These are phyloP conservation scores for Amazona finschi DNA, from an alignment of 2,797 vertebrate genomes.

Conservation along the genomic window DNA sequence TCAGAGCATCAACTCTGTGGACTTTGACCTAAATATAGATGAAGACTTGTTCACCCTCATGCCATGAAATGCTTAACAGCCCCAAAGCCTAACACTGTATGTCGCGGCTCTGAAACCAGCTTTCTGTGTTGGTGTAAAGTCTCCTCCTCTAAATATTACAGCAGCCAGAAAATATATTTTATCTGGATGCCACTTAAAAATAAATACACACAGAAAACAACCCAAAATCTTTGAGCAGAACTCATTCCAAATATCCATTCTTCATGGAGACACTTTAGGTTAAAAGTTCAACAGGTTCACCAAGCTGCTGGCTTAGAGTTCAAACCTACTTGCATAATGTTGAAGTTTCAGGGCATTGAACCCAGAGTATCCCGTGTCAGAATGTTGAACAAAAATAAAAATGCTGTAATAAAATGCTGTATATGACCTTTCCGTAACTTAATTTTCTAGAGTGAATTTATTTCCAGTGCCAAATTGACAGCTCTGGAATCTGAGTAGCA, in stretches of 20 bases:
- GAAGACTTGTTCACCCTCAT: not conserved
- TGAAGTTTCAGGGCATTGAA: constrained; percentile 61
- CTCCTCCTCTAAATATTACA: constrained; percentile 19
- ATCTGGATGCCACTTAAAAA: constrained; percentile 56
- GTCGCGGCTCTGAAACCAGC: not conserved
- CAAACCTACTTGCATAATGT: constrained; percentile 57
- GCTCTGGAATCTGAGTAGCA: not conserved
- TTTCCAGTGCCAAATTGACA: not conserved
- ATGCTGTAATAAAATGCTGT: constrained; percentile 20
- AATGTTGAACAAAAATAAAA: constrained; percentile 62
- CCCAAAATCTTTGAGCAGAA: not conserved
- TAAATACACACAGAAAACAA: constrained; percentile 41
- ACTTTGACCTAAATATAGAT: not conserved
- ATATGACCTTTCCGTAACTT: constrained; percentile 43
- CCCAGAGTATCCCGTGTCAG: constrained; percentile 32
- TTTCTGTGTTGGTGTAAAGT: not conserved
- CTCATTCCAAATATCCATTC: constrained; percentile 48
- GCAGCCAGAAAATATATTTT: constrained; percentile 60
- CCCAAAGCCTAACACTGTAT: not conserved
- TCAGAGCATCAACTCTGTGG: not conserved
- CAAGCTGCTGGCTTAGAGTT: constrained; percentile 48
- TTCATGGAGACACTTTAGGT: constrained; percentile 52
- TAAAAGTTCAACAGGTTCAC: constrained; percentile 66
- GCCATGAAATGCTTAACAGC: not conserved
- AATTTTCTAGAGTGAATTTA: constrained; percentile 5